Evolutionary conservation across 2,797 vertebrate species (phyloP), one percentile per base, ranked within the genome.

Genomic region (Paguma larvata): DNA sequence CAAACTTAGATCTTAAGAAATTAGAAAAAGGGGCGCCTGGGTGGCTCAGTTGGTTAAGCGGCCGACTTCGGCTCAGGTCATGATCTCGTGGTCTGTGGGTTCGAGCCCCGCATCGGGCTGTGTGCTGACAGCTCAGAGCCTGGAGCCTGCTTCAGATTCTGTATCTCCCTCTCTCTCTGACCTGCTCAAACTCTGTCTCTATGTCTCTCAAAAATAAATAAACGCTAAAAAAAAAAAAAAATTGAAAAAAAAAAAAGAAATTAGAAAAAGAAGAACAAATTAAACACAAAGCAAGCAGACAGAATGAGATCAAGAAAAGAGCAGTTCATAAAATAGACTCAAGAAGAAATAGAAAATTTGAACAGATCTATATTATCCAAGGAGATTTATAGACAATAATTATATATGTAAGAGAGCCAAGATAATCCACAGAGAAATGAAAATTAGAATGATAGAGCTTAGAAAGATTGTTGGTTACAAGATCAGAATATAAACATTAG

Each of bases 1-100:
- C 63, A 34, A 70, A 89, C 12, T 85, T 88, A 23, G 14, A 41
- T 46, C 27, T 89, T 77, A 38, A 87, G 63, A 95, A 96, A 87
- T 38, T 34, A 68, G 25, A 92, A 75, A 86, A 65, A 67, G 15
- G n/a, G n/a, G n/a, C n/a, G n/a, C n/a, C n/a, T n/a, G n/a, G n/a
- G n/a, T n/a, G n/a, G n/a, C n/a, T n/a, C n/a, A n/a, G n/a, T n/a
- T n/a, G n/a, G n/a, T n/a, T n/a, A n/a, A n/a, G n/a, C n/a, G n/a
- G n/a, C n/a, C n/a, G n/a, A n/a, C n/a, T n/a, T n/a, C n/a, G n/a
- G n/a, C n/a, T n/a, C n/a, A n/a, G n/a, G n/a, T n/a, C n/a, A n/a
- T n/a, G n/a, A n/a, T n/a, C n/a, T n/a, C n/a, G n/a, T n/a, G n/a
- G n/a, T n/a, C n/a, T n/a, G n/a, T n/a, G n/a, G n/a, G n/a, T n/a